Percentiles rank a stretch among this genome's conserved stretches.
Conservation (phyloP, 2,797 vertebrate species). For the Nannoperca australis region DNA sequence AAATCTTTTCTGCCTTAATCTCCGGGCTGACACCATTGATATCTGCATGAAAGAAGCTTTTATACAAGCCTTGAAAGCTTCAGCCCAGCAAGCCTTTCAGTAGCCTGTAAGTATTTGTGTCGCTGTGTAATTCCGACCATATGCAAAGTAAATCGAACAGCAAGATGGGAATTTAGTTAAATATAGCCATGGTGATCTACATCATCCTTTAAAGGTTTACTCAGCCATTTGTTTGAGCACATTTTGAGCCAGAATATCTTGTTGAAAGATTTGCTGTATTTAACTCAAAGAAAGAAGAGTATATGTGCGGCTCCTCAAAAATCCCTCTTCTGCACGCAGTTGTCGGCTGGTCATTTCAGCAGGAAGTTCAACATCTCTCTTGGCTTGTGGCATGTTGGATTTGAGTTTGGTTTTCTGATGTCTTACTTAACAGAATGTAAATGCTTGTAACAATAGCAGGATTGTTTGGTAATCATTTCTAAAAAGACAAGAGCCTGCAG, state of each 20-base stretch:
- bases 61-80: constrained; percentile 36
- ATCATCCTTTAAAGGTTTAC: background rate
- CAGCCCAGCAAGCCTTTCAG: constrained; percentile 19
- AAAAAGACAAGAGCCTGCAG: too few species aligned
- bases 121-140: constrained; percentile 5
- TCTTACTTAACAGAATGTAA: too few species aligned
- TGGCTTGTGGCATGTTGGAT: too few species aligned
- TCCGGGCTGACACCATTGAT: constrained; percentile 38
- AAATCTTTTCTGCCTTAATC: constrained; percentile 49
- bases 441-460: too few species aligned
- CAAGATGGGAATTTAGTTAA: background rate
- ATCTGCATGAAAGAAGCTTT: constrained; percentile 44
- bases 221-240: background rate
- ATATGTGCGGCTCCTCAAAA: background rate
- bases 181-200: background rate
- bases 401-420: too few species aligned
- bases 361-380: background rate
- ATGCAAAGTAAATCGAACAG: background rate
- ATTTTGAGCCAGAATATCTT: background rate
- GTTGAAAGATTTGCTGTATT: background rate
- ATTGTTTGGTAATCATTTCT: too few species aligned
- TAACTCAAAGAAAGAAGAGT: background rate
- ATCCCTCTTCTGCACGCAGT: background rate
- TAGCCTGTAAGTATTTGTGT: constrained; percentile 10
- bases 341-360: background rate